Percentiles rank a stretch among this genome's conserved stretches.
phyloP scores from a whole-genome alignment of 35 echinoderm and acorn worm species.

The Diadema setosum region DNA sequence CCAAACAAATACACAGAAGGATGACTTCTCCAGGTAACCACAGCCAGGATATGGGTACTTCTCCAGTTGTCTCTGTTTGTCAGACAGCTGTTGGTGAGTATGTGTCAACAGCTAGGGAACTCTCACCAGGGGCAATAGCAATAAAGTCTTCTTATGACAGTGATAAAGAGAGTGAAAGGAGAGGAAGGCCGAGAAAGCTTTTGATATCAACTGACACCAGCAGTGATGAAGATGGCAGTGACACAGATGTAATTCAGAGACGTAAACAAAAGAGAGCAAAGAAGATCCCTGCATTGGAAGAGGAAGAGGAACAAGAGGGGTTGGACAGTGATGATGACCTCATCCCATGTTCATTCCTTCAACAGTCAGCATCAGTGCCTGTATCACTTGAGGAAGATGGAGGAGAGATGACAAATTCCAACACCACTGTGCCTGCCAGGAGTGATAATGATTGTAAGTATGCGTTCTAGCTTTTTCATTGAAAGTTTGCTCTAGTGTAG shows the following conservation, averaged over 20 bases:
- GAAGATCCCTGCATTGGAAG: neutral
- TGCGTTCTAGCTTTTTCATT: too few relatives aligned
- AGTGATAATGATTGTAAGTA: too few relatives aligned
- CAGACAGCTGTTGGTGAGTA: too few relatives aligned
- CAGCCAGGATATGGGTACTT: too few relatives aligned
- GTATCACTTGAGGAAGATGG: neutral
- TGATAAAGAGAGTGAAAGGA: neutral
- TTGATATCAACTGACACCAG: neutral
- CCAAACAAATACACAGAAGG: neutral
- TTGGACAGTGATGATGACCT: conserved; percentile 20
- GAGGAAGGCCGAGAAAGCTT: neutral
- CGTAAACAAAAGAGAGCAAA: neutral
- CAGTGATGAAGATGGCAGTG: conserved; percentile 1
- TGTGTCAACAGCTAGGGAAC: too few relatives aligned
- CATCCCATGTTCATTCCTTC: conserved; percentile 18
- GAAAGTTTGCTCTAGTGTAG: too few relatives aligned
- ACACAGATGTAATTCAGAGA: neutral
- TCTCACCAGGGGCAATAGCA: neutral
- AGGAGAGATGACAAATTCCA: too few relatives aligned
- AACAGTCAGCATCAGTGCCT: neutral
- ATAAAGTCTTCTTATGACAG: neutral
- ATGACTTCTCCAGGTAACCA: neutral
- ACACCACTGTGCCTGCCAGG: too few relatives aligned
- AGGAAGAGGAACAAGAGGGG: neutral
- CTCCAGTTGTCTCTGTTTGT: too few relatives aligned